A percentile compares a stretch with the other conserved stretches of the same genome.
phyloP scores from a whole-genome alignment of 2,888 invertebrate species.

The Cyaniris semiargus region DNA sequence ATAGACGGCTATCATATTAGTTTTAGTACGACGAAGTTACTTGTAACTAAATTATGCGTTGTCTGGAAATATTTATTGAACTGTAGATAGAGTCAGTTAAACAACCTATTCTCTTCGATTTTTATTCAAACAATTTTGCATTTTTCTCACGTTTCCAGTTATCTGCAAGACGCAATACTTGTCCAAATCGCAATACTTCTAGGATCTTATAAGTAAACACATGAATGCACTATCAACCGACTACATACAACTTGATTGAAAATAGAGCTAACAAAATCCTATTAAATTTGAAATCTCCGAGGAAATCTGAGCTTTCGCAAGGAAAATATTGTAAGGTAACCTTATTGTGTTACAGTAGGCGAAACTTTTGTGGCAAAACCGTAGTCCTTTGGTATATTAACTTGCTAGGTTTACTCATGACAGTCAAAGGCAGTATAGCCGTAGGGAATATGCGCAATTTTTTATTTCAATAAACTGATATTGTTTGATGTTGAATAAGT shows the following conservation, averaged over 20 bases:
- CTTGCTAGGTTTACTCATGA: not conserved
- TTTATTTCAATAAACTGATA: too few species aligned
- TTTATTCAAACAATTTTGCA: not conserved
- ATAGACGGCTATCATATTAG: too few species aligned
- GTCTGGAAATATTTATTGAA: too few species aligned
- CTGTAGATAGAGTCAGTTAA: too few species aligned
- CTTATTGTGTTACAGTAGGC: not conserved
- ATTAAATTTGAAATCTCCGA: conserved; percentile 15
- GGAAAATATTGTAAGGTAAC: conserved; percentile 9
- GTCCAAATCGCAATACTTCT: not conserved
- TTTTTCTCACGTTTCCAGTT: not conserved
- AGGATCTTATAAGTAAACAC: not conserved
- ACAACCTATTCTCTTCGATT: too few species aligned
- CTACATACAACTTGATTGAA: not conserved
- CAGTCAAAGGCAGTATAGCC: not conserved
- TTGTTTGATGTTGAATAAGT: too few species aligned
- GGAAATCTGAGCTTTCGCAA: not conserved
- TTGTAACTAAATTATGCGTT: too few species aligned
- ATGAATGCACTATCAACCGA: not conserved
- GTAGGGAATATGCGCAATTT: too few species aligned
- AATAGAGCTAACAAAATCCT: conserved; percentile 6
- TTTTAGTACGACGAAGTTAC: too few species aligned
- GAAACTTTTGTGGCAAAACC: not conserved
- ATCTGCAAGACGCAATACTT: not conserved
- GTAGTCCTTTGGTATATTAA: not conserved